Percentiles rank a stretch among this genome's conserved stretches.
Evolutionary conservation across 2,113 vertebrate genomes (phyloP).

Genomic region (Eonycteris spelaea): DNA sequence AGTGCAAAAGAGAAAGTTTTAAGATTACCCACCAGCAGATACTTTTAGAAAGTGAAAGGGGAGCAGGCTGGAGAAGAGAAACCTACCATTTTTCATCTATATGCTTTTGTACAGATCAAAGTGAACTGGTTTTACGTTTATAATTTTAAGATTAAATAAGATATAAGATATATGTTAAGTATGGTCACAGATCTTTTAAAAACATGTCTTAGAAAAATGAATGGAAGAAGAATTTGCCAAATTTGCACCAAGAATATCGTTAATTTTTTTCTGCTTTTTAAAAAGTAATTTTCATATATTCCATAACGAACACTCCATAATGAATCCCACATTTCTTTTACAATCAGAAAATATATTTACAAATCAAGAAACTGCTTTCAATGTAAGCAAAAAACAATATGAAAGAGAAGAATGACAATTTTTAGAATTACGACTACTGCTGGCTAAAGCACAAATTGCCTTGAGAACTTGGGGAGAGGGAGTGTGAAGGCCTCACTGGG

Average conservation of each 20-base stretch:
- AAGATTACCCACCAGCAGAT: neutral
- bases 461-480: neutral
- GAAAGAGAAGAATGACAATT: neutral
- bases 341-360: neutral
- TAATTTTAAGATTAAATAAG: slow-evolving; percentile 23
- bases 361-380: neutral
- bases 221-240: neutral
- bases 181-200: neutral
- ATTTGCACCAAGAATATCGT: neutral
- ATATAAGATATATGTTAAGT: neutral
- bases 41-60: neutral
- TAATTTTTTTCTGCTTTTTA: neutral
- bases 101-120: neutral
- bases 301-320: slow-evolving; percentile 1
- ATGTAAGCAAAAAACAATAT: neutral
- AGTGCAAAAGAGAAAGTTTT: neutral
- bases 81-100: neutral
- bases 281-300: neutral
- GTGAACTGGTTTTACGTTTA: neutral
- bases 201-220: slow-evolving; percentile 18
- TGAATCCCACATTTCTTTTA: neutral
- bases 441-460: neutral
- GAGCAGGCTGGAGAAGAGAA: neutral
- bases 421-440: neutral
- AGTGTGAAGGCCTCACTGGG: neutral